Percentiles rank a stretch among this genome's conserved stretches.
Conservation (phyloP, 92 coral and sea anemone genomes). For the Desmophyllum pertusum region DNA sequence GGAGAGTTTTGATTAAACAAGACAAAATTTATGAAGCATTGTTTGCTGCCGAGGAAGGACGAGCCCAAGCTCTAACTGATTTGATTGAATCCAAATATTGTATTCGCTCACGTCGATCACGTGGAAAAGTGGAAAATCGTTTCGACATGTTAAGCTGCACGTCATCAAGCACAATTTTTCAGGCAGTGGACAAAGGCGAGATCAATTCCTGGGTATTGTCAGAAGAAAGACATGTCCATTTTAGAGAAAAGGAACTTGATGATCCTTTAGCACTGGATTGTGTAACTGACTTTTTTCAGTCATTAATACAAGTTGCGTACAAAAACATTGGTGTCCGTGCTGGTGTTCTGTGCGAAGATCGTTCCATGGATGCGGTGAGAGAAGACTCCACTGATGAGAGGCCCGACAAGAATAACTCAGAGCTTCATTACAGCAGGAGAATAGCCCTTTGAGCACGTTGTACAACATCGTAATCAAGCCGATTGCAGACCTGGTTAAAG, state of each 20-base stretch:
- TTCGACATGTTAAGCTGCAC: not conserved
- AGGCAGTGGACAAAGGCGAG: not conserved
- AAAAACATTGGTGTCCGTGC: not conserved
- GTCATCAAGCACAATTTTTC: not conserved
- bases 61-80: constrained; percentile 12
- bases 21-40: not conserved
- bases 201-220: not conserved
- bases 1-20: not conserved
- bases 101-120: not conserved
- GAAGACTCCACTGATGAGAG: not conserved
- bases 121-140: not conserved
- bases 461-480: constrained; percentile 11
- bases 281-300: too few relatives aligned
- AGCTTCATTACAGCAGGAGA: too few relatives aligned
- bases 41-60: not conserved
- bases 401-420: not conserved
- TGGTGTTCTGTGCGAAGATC: not conserved
- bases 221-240: not conserved
- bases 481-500: not conserved
- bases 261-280: not conserved
- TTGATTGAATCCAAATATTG: not conserved
- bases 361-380: not conserved
- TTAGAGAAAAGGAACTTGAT: not conserved
- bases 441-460: not conserved
- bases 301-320: not conserved